Evolutionary conservation across 2,888 invertebrate species (phyloP).

Genomic region (Nysson spinosus): DNA sequence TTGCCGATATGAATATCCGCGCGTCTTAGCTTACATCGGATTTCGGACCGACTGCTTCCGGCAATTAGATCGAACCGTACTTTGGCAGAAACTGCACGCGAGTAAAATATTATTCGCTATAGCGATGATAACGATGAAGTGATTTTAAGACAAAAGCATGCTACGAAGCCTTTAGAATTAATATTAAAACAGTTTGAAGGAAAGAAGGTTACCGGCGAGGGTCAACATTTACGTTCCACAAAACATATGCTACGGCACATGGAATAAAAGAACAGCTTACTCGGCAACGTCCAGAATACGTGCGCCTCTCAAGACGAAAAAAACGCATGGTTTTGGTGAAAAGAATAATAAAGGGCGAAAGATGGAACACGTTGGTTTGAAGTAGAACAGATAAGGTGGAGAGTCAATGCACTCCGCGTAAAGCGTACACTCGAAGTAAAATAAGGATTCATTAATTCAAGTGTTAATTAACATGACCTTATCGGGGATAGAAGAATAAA

Average conservation of each 20-base stretch:
- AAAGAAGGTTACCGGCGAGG: conserved; percentile 14
- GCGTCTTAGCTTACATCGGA: conserved; percentile 12
- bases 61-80: conserved; percentile 41
- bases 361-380: not conserved
- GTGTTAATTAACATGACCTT: too few species aligned
- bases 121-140: conserved; percentile 23
- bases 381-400: too few species aligned
- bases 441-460: too few species aligned
- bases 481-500: too few species aligned
- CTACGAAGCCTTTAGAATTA: too few species aligned
- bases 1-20: conserved; percentile 46
- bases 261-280: conserved; percentile 46
- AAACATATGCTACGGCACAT: conserved; percentile 61
- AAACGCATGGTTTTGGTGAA: not conserved
- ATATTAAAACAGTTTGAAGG: conserved; percentile 10
- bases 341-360: not conserved
- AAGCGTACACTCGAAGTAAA: conserved; percentile 14
- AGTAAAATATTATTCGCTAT: not conserved
- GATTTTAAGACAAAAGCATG: not conserved
- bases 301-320: conserved; percentile 9
- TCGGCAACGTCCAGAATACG: conserved; percentile 35
- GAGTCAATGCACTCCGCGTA: too few species aligned
- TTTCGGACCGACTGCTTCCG: conserved; percentile 31
- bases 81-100: not conserved
- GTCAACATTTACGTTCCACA: conserved; percentile 68